Evolutionary conservation across 2,797 vertebrate genomes (phyloP).

Genomic region (Mus caroli): DNA sequence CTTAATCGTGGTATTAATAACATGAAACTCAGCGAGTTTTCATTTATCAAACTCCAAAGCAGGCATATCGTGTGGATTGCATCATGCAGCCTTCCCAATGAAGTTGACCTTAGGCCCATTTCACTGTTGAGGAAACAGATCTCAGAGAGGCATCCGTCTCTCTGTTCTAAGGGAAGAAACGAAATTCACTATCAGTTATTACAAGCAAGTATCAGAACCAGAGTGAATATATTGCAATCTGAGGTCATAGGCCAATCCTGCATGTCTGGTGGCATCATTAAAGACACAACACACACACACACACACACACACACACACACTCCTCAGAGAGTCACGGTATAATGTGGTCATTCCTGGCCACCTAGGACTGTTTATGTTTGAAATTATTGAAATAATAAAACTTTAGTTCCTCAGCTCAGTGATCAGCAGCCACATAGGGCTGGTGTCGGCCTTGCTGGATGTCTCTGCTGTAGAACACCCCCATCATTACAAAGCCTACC

Average conservation of each 20-base stretch:
- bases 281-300: background rate
- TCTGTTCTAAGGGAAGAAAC: background rate
- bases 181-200: background rate
- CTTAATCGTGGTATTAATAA: background rate
- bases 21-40: background rate
- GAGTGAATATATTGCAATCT: background rate
- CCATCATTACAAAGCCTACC: background rate
- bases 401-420: background rate
- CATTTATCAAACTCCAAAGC: background rate
- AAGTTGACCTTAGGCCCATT: background rate
- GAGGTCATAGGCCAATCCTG: background rate
- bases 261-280: background rate
- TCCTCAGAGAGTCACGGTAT: background rate
- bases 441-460: background rate
- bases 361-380: background rate
- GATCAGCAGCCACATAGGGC: background rate
- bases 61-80: accelerated
- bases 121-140: background rate
- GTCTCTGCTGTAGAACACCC: background rate
- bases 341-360: background rate
- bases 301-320: background rate
- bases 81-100: background rate
- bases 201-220: background rate
- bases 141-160: background rate
- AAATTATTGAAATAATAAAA: background rate